Evolutionary conservation across 2,113 vertebrate genomes (phyloP), one percentile per base, ranked within the genome.

Genomic region (Phoxinus phoxinus): DNA sequence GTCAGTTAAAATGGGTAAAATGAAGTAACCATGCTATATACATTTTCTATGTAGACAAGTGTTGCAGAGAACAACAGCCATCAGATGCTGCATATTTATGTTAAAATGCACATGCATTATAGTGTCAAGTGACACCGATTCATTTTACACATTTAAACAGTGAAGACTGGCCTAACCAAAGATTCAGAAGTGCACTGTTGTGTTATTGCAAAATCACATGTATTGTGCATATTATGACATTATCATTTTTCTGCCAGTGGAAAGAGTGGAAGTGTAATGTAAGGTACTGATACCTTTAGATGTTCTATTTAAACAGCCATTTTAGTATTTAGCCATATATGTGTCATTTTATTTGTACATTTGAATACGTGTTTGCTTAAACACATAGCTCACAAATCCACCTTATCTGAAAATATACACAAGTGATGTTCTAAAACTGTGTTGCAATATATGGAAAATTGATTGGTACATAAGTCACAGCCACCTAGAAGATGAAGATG

Each of bases 151-250:
- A 46, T 56, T 67, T 78, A 4, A 77, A 63, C 53, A 37, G n/a
- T 25, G 44, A 69, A 25, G 19, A 56, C 11, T 76, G n/a, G 41
- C 9, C 56, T 63, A 44, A 69, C 84, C 84, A 85, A 85, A 85
- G 74, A 77, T 63, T 59, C 4, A 67, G n/a, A 74, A 72, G 23
- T 44, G 6, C 15, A 19, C 23, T 65, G 37, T 65, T 35, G 15
- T 44, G 23, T 76, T 61, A 32, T 23, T 61, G 10, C 10, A 12
- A 12, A 15, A 41, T n/a, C 25, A 15, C 4, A 25, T 79, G 13
- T 15, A 61, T 25, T 80, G 56, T 21, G 3, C 8, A 61, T 17
- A 41, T 80, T 78, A 35, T 35, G 2, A 59, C 30, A 77, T 56
- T 6, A 13, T 32, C 0, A 76, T 30, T 51, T 77, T 30, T 56